Evolutionary conservation across 1,140 invertebrate species (phyloP).

Genomic region (Pogonomyrmex barbatus): DNA sequence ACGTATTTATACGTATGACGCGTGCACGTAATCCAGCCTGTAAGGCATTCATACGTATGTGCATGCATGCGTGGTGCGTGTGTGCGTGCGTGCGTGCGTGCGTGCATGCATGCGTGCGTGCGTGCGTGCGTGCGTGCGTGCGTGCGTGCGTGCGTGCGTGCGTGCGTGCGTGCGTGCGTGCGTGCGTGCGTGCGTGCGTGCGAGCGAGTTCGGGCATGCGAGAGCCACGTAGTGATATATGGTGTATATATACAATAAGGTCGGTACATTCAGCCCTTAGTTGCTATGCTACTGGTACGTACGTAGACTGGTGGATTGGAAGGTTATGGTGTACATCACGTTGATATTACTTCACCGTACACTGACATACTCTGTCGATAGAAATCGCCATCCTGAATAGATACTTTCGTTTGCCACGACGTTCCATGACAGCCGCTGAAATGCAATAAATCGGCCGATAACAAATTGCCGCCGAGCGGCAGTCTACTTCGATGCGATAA

Average conservation of each 20-base stretch:
- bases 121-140: slow-evolving; percentile 46
- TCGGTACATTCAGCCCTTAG: slow-evolving; percentile 51
- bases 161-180: slow-evolving; percentile 38
- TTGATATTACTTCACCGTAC: slow-evolving; percentile 47
- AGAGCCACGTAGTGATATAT: slow-evolving; percentile 59
- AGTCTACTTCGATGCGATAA: slow-evolving; percentile 51
- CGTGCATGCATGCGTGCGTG: slow-evolving; percentile 64
- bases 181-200: slow-evolving; percentile 51
- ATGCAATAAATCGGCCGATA: slow-evolving; percentile 60
- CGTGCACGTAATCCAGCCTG: slow-evolving; percentile 65
- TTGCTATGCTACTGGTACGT: slow-evolving; percentile 58
- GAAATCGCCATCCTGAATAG: slow-evolving; percentile 53
- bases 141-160: slow-evolving; percentile 37
- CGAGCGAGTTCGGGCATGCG: slow-evolving; percentile 71
- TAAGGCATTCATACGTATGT: slow-evolving; percentile 12
- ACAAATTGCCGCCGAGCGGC: slow-evolving; percentile 56
- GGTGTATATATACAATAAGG: slow-evolving; percentile 43
- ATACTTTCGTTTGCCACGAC: slow-evolving; percentile 46
- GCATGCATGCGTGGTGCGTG: slow-evolving; percentile 38
- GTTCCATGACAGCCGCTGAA: slow-evolving; percentile 48
- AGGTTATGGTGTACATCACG: slow-evolving; percentile 26
- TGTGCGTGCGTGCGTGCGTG: slow-evolving; percentile 36
- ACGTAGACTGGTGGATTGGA: not conserved
- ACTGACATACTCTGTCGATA: slow-evolving; percentile 46
- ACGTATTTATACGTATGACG: slow-evolving; percentile 65